Evolutionary conservation across 2,113 vertebrate genomes (phyloP), one percentile per base, ranked within the genome.

Genomic region (Antechinus stuartii): DNA sequence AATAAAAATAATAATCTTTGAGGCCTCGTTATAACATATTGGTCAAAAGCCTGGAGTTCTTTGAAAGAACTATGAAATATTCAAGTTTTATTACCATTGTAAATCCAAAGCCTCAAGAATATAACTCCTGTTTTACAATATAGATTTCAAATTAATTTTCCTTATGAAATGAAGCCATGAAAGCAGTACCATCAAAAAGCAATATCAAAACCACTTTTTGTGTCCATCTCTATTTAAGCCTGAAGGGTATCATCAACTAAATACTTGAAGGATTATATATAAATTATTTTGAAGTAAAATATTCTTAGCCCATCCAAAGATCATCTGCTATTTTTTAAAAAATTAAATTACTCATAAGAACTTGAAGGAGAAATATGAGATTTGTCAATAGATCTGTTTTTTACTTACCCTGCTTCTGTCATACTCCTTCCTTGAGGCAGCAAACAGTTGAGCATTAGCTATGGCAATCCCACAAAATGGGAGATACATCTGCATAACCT

Each of bases 401-500:
- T 92, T 93, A 98, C 99, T 99, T 98, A 99, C 99, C 98, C 99
- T 99, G 98, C 99, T 99, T 97, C 99, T 99, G 98, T 99, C 99
- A 26, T 99, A 99, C 97, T 99, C 99, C 97, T 99, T 99, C 97
- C 99, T 99, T 42, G 99, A 99, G 94, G 99, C 99, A 90, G 99
- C 99, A 97, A 99, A 99, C 22, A 99, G 99, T 96, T 99, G 99
- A 96, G 99, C 99, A 47, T 99, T 99, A 95, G 99, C 99, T 98
- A 99, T 99, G 35, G 99, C 99, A 56, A 99, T 99, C 53, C 99
- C 99, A 97, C 99, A 99, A 98, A 99, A 99, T 0, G 99, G 99
- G 95, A 99, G 99, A 97, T 99, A 99, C 99, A 99, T 99, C 99
- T 99, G 99, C 99, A 99, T 99, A 94, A 99, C 99, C 99, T 99